Percentiles rank a stretch among this genome's conserved stretches.
phyloP scores from a whole-genome alignment of 1,140 invertebrate species.

The Papilio dardanus region DNA sequence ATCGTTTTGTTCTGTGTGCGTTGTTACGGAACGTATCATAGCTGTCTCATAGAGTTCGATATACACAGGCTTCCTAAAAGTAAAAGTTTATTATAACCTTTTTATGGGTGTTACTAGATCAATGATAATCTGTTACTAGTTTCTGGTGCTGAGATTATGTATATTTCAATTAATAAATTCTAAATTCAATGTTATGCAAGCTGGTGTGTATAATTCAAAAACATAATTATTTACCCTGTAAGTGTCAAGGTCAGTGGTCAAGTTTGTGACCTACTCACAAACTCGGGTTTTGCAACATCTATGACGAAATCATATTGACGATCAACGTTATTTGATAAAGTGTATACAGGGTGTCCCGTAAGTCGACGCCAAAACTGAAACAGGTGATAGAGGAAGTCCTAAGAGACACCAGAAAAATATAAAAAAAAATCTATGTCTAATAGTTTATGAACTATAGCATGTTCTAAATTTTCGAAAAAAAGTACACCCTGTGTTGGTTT shows the following conservation, averaged over 20 bases:
- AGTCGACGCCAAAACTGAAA: too few species aligned
- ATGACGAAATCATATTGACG: not conserved
- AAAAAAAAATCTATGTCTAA: too few species aligned
- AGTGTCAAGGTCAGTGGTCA: constrained; percentile 1
- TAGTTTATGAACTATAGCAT: too few species aligned
- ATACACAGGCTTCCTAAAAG: constrained; percentile 78
- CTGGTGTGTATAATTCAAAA: not conserved
- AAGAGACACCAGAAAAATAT: too few species aligned
- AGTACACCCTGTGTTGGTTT: too few species aligned
- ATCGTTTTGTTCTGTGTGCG: constrained; percentile 60
- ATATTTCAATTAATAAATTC: too few species aligned
- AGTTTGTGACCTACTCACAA: not conserved
- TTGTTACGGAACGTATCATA: constrained; percentile 82
- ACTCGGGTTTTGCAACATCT: not conserved
- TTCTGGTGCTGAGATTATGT: not conserved
- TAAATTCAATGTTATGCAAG: too few species aligned
- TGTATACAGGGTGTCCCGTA: too few species aligned
- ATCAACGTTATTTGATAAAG: constrained; percentile 9
- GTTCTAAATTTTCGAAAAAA: too few species aligned
- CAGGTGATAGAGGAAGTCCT: too few species aligned
- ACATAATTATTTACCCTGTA: constrained; percentile 1
- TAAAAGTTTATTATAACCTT: not conserved
- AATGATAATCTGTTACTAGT: not conserved
- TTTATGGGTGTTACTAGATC: not conserved
- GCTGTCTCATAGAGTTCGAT: constrained; percentile 83